Evolutionary conservation across 35 echinoderm and acorn worm genomes (phyloP).

Genomic region (Anneissia japonica): DNA sequence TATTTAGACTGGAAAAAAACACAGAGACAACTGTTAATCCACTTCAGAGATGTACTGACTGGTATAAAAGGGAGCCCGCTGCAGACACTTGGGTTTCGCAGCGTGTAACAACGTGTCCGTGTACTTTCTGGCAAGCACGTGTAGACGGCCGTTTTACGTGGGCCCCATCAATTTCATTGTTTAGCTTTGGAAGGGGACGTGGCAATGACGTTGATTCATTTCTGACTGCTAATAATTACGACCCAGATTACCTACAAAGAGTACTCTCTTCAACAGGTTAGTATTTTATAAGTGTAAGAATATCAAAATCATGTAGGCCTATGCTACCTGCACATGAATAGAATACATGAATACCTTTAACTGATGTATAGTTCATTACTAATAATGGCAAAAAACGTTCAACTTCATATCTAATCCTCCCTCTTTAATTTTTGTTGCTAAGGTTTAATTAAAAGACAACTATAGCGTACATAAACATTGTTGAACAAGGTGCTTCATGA

Average conservation of each 20-base stretch:
- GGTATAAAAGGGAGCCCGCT: conserved; percentile 19
- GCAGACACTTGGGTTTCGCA: neutral
- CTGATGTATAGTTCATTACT: too few relatives aligned
- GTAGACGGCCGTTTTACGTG: conserved; percentile 13
- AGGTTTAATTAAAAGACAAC: too few relatives aligned
- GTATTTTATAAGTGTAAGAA: too few relatives aligned
- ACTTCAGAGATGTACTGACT: conserved; percentile 26
- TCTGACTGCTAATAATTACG: neutral
- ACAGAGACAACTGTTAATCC: conserved; percentile 18
- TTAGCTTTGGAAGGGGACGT: neutral
- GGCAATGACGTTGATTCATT: neutral
- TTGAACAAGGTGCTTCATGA: too few relatives aligned
- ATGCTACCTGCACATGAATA: too few relatives aligned
- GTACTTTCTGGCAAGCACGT: conserved; percentile 22
- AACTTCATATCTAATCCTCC: too few relatives aligned
- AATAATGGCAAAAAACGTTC: too few relatives aligned
- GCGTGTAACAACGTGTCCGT: conserved; percentile 14
- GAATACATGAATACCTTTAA: too few relatives aligned
- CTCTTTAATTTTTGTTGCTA: too few relatives aligned
- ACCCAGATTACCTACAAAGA: neutral
- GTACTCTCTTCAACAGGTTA: neutral
- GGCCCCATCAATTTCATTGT: neutral
- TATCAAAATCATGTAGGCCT: too few relatives aligned
- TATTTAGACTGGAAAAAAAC: conserved; percentile 32
- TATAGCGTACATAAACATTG: too few relatives aligned